Evolutionary conservation across 2,888 invertebrate genomes (phyloP), one percentile per base, ranked within the genome.

Genomic region (Blomia tropicalis): DNA sequence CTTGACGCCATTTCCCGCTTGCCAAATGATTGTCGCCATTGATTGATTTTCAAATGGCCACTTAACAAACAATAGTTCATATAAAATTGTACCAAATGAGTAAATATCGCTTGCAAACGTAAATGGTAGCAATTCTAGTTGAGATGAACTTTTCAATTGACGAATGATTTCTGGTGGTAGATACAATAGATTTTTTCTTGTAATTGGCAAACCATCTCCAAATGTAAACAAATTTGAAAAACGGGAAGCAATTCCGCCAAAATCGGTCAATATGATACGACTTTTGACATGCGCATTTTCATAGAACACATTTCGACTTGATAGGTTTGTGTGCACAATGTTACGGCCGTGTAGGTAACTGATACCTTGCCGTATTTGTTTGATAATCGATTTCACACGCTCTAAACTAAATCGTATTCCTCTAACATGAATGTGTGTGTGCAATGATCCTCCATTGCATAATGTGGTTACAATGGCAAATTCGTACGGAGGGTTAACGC

Each of bases 51-150:
- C 87, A 76, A 92, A 95, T 2, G 96, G 95, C 82, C 90, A 95
- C 71, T 93, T 92, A 2, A 91, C 90, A 71, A 90, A 91, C 60
- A 96, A 78, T 63, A 98, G 77, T 77, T 98, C 98, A 75, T 92
- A 98, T 95, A 95, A 98, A 31, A 98, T 90, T 62, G 96, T 96
- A 58, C 95, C 96, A 77, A 98, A 98, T 44, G 98, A 92, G 76
- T 91, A 98, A 31, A 96, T 86, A 75, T 99, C 98, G 1, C 93
- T 90, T 63, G 83, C 81, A 73, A 84, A 84, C 60, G 88, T 84
- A 78, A 96, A 98, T 66, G 93, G 92, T 71, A 96, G 79, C 70
- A 89, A 86, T 68, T 83, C 82, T 70, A 87, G 86, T 69, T 83
- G 82, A 68, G 79, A 78, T 54, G 87, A 85, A 43, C 62, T 58